phyloP scores from a whole-genome alignment of 2,888 invertebrate genomes.

The Alsophila aescularia region DNA sequence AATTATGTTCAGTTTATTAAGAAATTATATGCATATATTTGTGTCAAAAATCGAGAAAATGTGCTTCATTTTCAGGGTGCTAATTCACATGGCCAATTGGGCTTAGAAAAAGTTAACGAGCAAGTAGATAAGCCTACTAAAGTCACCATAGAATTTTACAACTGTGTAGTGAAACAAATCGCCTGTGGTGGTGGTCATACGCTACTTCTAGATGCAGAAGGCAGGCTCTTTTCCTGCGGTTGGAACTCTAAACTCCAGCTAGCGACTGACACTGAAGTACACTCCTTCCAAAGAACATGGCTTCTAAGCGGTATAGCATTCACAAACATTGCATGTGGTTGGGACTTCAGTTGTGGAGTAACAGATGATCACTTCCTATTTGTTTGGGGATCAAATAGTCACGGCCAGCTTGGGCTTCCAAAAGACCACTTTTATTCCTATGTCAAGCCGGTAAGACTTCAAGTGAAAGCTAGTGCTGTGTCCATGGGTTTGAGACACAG shows the following conservation, averaged over 20 bases:
- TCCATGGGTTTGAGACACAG: constrained; percentile 89
- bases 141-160: constrained; percentile 65
- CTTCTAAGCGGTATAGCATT: constrained; percentile 82
- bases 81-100: constrained; percentile 93
- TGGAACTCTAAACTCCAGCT: constrained; percentile 91
- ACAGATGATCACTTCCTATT: constrained; percentile 87
- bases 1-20: constrained; percentile 31
- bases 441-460: constrained; percentile 67
- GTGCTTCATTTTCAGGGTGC: constrained; percentile 86
- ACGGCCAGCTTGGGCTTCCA: constrained; percentile 89
- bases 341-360: constrained; percentile 92
- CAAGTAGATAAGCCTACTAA: constrained; percentile 85
- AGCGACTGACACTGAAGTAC: constrained; percentile 80
- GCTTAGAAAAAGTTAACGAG: constrained; percentile 87
- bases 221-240: constrained; percentile 90
- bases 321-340: constrained; percentile 89
- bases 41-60: background rate
- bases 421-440: constrained; percentile 72
- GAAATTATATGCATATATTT: background rate
- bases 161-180: constrained; percentile 85
- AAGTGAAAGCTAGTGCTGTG: constrained; percentile 82
- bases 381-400: constrained; percentile 93
- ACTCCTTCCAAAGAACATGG: constrained; percentile 86
- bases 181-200: constrained; percentile 92
- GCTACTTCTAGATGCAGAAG: constrained; percentile 86